phyloP scores from a whole-genome alignment of 2,113 vertebrate species.

The Hemicordylus capensis region DNA sequence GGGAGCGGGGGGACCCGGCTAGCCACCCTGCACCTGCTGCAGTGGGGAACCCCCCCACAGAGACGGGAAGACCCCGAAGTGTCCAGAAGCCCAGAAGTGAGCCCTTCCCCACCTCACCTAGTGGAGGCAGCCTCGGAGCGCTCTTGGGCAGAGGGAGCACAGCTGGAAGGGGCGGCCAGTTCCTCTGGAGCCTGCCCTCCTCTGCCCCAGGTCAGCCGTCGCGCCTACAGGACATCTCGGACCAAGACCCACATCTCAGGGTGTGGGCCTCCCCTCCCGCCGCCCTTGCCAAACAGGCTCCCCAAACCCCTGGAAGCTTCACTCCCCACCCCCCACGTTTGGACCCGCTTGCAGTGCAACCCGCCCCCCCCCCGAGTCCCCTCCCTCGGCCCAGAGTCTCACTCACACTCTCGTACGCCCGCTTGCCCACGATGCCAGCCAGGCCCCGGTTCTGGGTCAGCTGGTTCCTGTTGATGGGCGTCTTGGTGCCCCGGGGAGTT shows the following conservation, averaged over 20 bases:
- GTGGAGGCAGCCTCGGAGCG: background rate
- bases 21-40: background rate
- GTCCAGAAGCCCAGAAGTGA: too few relatives aligned
- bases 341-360: background rate
- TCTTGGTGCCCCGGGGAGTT: slow-evolving; percentile 88
- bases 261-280: too few relatives aligned
- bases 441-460: slow-evolving; percentile 84
- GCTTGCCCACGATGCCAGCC: slow-evolving; percentile 85
- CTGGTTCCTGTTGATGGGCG: slow-evolving; percentile 93
- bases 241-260: too few relatives aligned
- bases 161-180: background rate
- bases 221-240: too few relatives aligned
- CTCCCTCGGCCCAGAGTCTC: background rate
- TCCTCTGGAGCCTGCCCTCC: background rate
- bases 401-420: slow-evolving; percentile 87
- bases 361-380: background rate
- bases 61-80: background rate
- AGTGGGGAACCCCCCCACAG: background rate
- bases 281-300: background rate
- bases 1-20: too few relatives aligned
- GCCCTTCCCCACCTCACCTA: background rate
- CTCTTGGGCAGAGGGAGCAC: background rate
- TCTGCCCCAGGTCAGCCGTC: too few relatives aligned
- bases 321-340: background rate
- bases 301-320: background rate